These are phyloP conservation scores for Torymus aiolomorphi DNA, from an alignment of 2,888 invertebrate genomes.

Conservation along the genomic window DNA sequence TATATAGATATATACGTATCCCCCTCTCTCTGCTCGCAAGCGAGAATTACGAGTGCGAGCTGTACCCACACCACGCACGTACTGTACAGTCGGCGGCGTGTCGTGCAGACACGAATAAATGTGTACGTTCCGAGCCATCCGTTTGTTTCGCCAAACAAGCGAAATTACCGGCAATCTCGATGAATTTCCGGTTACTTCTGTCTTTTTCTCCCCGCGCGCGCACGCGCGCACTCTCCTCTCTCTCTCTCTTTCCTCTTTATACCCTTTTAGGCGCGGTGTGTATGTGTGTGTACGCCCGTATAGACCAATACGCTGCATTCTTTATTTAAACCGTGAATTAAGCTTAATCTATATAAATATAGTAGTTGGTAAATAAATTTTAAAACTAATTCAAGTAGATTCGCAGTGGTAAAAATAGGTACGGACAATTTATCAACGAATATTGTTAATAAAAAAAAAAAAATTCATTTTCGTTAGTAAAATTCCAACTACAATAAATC, in stretches of 20 bases:
- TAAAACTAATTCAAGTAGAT: background rate
- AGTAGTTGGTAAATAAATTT: background rate
- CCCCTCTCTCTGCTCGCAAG: no score
- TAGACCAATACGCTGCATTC: no score
- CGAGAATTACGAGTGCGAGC: no score
- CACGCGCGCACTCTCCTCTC: background rate
- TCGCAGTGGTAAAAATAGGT: no score
- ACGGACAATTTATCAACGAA: no score
- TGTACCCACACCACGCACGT: background rate
- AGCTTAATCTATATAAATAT: no score
- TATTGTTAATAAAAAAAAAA: no score
- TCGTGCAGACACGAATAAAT: constrained; percentile 28
- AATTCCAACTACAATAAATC: no score
- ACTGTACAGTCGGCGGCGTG: background rate
- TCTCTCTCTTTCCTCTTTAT: background rate
- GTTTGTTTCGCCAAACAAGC: constrained; percentile 53
- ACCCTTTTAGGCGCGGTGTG: no score
- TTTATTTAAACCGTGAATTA: no score
- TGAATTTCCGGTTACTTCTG: constrained; percentile 52
- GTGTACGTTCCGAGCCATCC: constrained; percentile 38
- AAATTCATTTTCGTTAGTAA: no score
- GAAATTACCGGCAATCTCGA: constrained; percentile 54
- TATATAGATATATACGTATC: background rate
- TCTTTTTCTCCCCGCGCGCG: background rate
- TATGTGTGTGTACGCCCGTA: no score